phyloP scores from a whole-genome alignment of 2,797 vertebrate species.

The Psittacula derbiana region DNA sequence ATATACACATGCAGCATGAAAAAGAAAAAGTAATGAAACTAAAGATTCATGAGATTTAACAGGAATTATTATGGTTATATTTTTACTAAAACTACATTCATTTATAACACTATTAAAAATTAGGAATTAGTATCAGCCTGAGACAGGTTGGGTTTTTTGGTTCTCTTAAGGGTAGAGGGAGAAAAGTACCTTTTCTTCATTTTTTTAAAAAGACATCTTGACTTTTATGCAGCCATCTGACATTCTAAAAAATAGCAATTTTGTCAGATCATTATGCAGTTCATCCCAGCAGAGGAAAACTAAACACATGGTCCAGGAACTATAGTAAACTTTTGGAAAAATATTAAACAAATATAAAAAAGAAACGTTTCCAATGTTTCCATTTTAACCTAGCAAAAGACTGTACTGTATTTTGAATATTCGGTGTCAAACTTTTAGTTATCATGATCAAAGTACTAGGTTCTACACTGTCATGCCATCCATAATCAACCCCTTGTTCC shows the following conservation, averaged over 20 bases:
- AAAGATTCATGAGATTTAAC: not conserved
- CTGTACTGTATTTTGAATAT: not conserved
- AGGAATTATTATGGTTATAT: not conserved
- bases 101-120: not conserved
- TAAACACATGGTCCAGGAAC: not conserved
- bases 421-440: not conserved
- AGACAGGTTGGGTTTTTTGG: rapidly evolving
- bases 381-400: not conserved
- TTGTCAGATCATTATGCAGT: not conserved
- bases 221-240: not conserved
- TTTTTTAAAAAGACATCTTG: not conserved
- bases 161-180: not conserved
- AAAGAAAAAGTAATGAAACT: not conserved
- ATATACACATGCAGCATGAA: not conserved
- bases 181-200: not conserved
- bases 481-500: not conserved
- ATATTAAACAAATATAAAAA: not conserved
- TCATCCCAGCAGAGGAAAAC: not conserved
- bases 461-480: not conserved
- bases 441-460: not conserved
- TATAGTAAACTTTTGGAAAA: not conserved
- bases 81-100: not conserved
- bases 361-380: not conserved
- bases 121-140: not conserved
- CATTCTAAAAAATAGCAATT: not conserved